A percentile compares a stretch with the other conserved stretches of the same genome.
phyloP scores from a whole-genome alignment of 1,140 invertebrate species.

The Zelostemma sp. region DNA sequence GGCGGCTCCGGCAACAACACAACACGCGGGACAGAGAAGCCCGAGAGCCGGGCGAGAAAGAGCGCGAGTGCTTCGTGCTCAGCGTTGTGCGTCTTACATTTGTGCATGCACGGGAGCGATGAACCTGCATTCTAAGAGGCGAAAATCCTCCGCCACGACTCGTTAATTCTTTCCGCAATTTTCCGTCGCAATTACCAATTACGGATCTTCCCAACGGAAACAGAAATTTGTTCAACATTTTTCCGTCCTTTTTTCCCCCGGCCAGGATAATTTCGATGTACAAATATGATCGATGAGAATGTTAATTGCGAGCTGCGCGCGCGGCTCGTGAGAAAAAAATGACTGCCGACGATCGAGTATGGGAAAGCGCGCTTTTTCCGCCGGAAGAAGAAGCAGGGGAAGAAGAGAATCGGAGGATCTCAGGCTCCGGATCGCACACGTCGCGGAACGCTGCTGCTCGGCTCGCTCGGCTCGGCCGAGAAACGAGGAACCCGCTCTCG shows the following conservation, averaged over 20 bases:
- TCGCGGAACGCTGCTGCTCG: constrained; percentile 30
- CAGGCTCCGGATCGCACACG: constrained; percentile 41
- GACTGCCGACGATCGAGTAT: too few species aligned
- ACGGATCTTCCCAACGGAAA: too few species aligned
- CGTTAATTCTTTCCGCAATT: not conserved
- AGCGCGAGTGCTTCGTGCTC: constrained; percentile 49
- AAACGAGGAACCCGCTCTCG: constrained; percentile 17
- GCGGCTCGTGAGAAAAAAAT: too few species aligned
- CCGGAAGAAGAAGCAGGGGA: constrained; percentile 8
- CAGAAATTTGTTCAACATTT: too few species aligned
- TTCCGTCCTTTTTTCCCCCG: not conserved
- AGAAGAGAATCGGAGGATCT: constrained; percentile 14
- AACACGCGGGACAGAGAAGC: constrained; percentile 18
- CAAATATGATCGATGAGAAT: too few species aligned
- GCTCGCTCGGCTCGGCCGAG: constrained; percentile 11
- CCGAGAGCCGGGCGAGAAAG: constrained; percentile 27
- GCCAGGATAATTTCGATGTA: not conserved
- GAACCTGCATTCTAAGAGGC: constrained; percentile 51
- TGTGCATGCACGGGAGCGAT: constrained; percentile 63
- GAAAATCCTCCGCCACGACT: not conserved
- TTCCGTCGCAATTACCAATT: too few species aligned
- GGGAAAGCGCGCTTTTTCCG: constrained; percentile 21
- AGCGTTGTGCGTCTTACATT: constrained; percentile 49
- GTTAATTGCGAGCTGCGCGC: too few species aligned
- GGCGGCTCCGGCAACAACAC: constrained; percentile 57